These are phyloP conservation scores for Stratiolaelaps scimitus DNA, from an alignment of 1,140 invertebrate species.

Conservation along the genomic window DNA sequence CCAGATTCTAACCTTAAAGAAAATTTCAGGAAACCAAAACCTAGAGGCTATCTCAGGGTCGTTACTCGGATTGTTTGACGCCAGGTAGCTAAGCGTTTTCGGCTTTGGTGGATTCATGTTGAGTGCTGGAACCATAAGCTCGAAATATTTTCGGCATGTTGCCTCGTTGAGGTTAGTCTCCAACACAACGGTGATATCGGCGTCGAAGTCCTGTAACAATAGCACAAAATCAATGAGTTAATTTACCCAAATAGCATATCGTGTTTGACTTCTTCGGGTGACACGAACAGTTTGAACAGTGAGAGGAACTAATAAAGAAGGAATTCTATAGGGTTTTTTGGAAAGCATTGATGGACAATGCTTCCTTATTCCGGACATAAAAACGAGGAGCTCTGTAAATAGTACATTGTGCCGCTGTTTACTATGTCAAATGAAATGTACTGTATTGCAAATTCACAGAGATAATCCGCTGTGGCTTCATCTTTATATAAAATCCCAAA, in stretches of 20 bases:
- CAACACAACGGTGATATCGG: not conserved
- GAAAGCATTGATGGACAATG: not conserved
- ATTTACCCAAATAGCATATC: not conserved
- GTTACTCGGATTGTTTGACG: not conserved
- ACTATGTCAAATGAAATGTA: no score
- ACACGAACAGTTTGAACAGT: not conserved
- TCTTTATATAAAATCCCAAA: no score
- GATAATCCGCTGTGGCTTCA: no score
- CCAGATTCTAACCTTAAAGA: conserved; percentile 3
- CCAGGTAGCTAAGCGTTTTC: not conserved
- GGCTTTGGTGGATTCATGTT: not conserved
- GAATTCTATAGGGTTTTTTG: not conserved
- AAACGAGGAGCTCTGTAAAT: not conserved
- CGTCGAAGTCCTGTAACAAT: not conserved
- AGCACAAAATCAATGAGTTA: not conserved
- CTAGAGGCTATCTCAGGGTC: not conserved
- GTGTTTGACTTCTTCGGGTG: not conserved
- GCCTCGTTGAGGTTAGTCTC: not conserved
- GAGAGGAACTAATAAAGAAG: not conserved
- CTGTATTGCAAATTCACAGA: no score
- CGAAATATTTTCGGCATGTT: not conserved
- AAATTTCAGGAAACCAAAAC: not conserved
- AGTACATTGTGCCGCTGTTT: no score
- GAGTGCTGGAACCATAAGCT: not conserved
- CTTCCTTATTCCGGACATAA: not conserved